Conservation (phyloP, 2,797 vertebrate species). For the Pelodytes ibericus region DNA sequence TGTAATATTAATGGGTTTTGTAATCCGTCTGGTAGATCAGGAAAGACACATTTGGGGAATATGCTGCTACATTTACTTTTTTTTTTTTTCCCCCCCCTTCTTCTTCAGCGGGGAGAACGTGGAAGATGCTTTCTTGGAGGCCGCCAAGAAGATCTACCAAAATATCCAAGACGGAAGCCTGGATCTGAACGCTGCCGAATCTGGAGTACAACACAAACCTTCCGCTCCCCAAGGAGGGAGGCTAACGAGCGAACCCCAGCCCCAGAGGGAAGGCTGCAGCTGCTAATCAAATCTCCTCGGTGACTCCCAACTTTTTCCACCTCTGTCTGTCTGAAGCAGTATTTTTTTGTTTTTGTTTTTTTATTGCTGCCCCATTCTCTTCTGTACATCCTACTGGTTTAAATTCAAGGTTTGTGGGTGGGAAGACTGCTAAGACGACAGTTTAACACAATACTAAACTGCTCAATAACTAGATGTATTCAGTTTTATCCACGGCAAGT, state of each 20-base stretch:
- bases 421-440: constrained; percentile 67
- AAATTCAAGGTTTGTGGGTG: constrained; percentile 68
- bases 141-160: constrained; percentile 98
- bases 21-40: too few species aligned
- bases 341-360: constrained; percentile 57
- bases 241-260: constrained; percentile 97
- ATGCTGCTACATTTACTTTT: neutral
- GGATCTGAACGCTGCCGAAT: constrained; percentile 95
- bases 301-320: constrained; percentile 70
- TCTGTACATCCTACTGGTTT: constrained; percentile 81
- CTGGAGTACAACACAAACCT: constrained; percentile 97
- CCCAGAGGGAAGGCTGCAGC: constrained; percentile 97
- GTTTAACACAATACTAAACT: constrained; percentile 71
- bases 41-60: too few species aligned
- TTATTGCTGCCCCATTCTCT: constrained; percentile 71
- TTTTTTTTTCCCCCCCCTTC: neutral
- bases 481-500: constrained; percentile 83
- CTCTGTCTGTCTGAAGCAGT: constrained; percentile 70
- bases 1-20: too few species aligned
- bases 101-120: constrained; percentile 89
- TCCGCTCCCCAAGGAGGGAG: constrained; percentile 94
- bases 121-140: constrained; percentile 95
- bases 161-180: constrained; percentile 97
- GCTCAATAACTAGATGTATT: constrained; percentile 78
- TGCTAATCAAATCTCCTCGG: constrained; percentile 87